Percentiles rank a stretch among this genome's conserved stretches.
These are phyloP conservation scores for Cosmopolites sordidus DNA, from an alignment of 2,888 invertebrate species.

Conservation along the genomic window DNA sequence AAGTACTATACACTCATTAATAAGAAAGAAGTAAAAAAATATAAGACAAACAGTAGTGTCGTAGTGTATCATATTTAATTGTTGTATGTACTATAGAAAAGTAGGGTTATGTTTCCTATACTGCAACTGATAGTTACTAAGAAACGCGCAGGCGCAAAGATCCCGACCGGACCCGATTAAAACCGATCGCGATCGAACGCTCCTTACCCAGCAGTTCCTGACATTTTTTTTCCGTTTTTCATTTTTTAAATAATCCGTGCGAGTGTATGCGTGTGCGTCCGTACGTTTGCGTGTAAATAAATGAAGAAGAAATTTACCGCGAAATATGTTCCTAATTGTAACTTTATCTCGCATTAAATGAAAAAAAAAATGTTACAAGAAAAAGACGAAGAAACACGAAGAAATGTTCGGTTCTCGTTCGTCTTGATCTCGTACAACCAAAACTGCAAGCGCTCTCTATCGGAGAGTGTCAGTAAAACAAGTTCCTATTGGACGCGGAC, in stretches of 20 bases:
- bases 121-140: constrained; percentile 52
- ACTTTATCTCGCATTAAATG: constrained; percentile 23
- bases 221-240: constrained; percentile 26
- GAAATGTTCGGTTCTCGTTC: no score
- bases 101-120: constrained; percentile 50
- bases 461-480: constrained; percentile 50
- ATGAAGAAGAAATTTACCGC: constrained; percentile 39
- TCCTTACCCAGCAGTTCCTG: constrained; percentile 41
- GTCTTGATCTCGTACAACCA: no score
- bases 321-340: constrained; percentile 49
- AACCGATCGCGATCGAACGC: background rate
- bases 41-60: constrained; percentile 40
- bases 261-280: background rate
- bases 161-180: constrained; percentile 10
- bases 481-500: constrained; percentile 49
- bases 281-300: constrained; percentile 37
- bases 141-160: constrained; percentile 31
- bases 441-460: constrained; percentile 46
- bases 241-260: background rate
- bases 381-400: no score
- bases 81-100: constrained; percentile 34
- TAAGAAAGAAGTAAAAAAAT: no score
- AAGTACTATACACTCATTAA: no score
- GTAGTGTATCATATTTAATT: constrained; percentile 40
- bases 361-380: no score